Base-by-base conservation (phyloP, 2,888 invertebrate genomes). In the Diaphora mendica region DNA sequence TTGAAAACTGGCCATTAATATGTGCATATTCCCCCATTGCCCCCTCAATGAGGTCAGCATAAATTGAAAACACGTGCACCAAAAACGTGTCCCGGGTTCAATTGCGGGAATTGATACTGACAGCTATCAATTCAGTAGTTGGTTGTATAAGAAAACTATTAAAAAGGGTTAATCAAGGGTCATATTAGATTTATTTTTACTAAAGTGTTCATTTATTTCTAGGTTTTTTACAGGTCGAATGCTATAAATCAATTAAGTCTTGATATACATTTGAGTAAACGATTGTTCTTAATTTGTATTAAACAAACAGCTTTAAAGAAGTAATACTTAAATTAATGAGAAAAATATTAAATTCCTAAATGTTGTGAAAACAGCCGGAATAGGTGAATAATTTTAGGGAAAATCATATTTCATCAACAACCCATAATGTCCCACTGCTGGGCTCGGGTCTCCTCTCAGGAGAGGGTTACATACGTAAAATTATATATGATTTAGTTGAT, bases 21-120 rank as follows among this genome's bases (percentile, higher is more conserved):
- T 35, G 30, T 68, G 33, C n/a, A 65, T 64, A 55, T 69, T 64
- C 66, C 55, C 20, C 51, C 20, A 51, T 35, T 33, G 55, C 30
- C 70, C 42, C 59, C 26, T 26, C 70, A 70, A 70, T 59, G 66
- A 59, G 66, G 23, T 39, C 69, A 44, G 23, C 42, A 66, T 70
- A 44, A 70, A 70, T 70, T 70, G 73, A 67, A 70, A 30, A 15
- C 73, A 70, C 73, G 66, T 73, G 65, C 35, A 65, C 13, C 17
- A 66, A 17, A 48, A 62, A 48, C 59, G 70, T 70, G 70, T n/a
- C 35, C 55, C 64, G 44, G 62, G 64, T 30, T 44, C 70, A 70
- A 73, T 73, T 70, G 66, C 23, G 51, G 42, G 48, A 73, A 73
- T 73, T 70, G 73, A 26, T 48, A 35, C 44, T 66, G 35, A 70